Evolutionary conservation across 2,888 invertebrate genomes (phyloP), one percentile per base, ranked within the genome.

Genomic region (Stenodema calcarata): DNA sequence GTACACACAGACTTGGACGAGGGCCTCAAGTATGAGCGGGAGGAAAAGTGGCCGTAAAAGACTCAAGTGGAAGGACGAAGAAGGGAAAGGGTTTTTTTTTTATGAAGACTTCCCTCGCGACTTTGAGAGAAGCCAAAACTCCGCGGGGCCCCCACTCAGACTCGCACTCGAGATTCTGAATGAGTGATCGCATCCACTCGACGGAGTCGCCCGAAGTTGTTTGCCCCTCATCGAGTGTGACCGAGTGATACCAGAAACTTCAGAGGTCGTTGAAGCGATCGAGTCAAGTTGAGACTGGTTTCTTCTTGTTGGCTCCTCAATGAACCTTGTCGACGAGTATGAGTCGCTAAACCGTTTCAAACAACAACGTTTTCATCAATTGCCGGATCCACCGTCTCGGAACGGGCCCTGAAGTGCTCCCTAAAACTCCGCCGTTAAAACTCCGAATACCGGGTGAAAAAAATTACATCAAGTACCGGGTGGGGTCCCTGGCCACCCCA

Each of bases 121-220:
- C 47, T 47, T 12, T 9, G 35, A 3, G 47, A 47, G 47, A 12
- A 47, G 62, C 62, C 62, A 62, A 35, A 62, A 62, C 62, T 62
- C 62, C 23, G 50, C n/a, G 50, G 6, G 14, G 50, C 50, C 50
- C n/a, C 35, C 16, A n/a, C 62, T 62, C 62, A 27, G 9, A 23
- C 62, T 18, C 35, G 23, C 62, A 62, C 62, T 62, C 62, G n/a
- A 50, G 50, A 50, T n/a, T 35, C 35, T 30, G 73, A 41, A 41
- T 73, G 73, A 73, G 35, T 73, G 73, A 73, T 73, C 30, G 73
- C 73, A 23, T 11, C 73, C 73, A 73, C 73, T 73, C 41, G 73
- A 73, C 35, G 73, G 41, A 35, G 73, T 73, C 35, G 73, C 73
- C 35, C 35, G 62, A 35, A 62, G 62, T 62, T 62, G 62, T 62